Conservation (phyloP, 1,140 invertebrate species). For the roundworm (Caenorhabditis elegans) region DNA sequence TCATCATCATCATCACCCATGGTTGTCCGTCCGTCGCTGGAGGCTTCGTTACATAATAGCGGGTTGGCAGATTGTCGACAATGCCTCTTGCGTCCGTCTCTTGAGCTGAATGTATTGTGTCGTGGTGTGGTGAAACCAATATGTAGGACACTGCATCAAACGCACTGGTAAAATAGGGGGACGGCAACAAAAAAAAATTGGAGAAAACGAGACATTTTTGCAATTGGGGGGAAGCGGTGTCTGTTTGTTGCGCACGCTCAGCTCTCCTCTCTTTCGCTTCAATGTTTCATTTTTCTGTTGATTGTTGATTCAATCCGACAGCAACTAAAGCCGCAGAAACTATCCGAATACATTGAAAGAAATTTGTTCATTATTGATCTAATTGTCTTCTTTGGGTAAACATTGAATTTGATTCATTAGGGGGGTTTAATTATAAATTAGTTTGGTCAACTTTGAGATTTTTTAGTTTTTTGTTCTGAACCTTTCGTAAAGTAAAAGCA, state of each 20-base stretch:
- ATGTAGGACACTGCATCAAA: background rate
- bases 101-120: slow-evolving; percentile 17
- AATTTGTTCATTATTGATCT: background rate
- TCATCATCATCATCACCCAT: background rate
- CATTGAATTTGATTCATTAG: background rate
- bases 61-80: slow-evolving; percentile 18
- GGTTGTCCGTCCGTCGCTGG: background rate
- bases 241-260: background rate
- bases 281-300: slow-evolving; percentile 14
- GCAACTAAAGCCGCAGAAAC: slow-evolving; percentile 25
- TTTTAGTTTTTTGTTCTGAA: too few species aligned
- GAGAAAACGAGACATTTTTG: slow-evolving; percentile 7
- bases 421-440: background rate
- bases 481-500: too few species aligned
- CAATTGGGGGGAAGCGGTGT: background rate
- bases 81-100: background rate
- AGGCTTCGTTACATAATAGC: slow-evolving; percentile 13
- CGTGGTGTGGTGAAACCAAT: slow-evolving; percentile 1
- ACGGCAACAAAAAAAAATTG: background rate
- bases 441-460: background rate
- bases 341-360: slow-evolving; percentile 19
- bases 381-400: slow-evolving; percentile 10
- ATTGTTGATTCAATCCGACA: slow-evolving; percentile 27
- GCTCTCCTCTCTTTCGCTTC: background rate
- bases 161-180: background rate